Percentiles rank a stretch among this genome's conserved stretches.
Evolutionary conservation across 1,140 invertebrate species (phyloP).

Genomic region (Pseudomyrmex dendroicus): DNA sequence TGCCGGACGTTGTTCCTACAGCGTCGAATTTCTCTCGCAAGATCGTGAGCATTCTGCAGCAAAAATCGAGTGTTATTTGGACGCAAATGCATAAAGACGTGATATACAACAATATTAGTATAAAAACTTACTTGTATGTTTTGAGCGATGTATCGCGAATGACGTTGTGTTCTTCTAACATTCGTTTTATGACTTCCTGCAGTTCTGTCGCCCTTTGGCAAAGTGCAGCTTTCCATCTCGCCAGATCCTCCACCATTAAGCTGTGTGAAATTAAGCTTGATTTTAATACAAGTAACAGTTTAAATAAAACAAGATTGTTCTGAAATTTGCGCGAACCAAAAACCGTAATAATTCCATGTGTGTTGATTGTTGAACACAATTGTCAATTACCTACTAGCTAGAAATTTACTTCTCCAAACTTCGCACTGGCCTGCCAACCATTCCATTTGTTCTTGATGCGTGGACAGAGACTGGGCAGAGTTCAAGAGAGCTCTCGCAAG

Average conservation of each 20-base stretch:
- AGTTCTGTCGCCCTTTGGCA: constrained; percentile 91
- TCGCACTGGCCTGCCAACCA: constrained; percentile 96
- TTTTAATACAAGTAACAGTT: constrained; percentile 13
- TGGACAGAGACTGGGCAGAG: constrained; percentile 93
- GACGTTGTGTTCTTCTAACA: constrained; percentile 91
- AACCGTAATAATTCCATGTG: background rate
- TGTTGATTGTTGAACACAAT: background rate
- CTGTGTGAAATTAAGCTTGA: constrained; percentile 82
- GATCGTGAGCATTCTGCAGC: constrained; percentile 79
- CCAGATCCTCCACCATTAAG: constrained; percentile 95
- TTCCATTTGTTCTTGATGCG: constrained; percentile 96
- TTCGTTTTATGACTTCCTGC: constrained; percentile 89
- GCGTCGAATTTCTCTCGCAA: constrained; percentile 84
- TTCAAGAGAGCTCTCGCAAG: constrained; percentile 93
- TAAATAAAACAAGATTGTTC: background rate
- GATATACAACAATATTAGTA: background rate
- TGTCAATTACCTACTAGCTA: constrained; percentile 92
- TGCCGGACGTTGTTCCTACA: constrained; percentile 71
- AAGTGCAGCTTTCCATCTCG: constrained; percentile 92
- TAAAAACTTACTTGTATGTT: constrained; percentile 86
- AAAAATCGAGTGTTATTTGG: constrained; percentile 6
- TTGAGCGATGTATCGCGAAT: constrained; percentile 89
- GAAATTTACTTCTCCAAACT: constrained; percentile 97
- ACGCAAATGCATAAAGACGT: background rate
- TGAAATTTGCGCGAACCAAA: constrained; percentile 11